These are phyloP conservation scores for Bombylius major DNA, from an alignment of 2,888 invertebrate species.

Conservation along the genomic window DNA sequence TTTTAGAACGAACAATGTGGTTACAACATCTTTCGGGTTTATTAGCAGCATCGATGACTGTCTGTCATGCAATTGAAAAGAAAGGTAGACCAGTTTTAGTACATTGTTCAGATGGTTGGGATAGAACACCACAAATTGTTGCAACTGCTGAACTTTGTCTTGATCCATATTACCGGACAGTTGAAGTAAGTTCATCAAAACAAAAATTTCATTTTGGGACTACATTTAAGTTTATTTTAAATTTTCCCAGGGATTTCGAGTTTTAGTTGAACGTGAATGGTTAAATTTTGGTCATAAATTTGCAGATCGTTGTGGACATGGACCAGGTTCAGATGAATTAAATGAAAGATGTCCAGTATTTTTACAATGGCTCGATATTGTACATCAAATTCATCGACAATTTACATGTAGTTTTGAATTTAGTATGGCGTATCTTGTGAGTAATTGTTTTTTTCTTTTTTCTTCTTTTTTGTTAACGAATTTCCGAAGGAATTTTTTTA, in stretches of 20 bases:
- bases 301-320: slow-evolving; percentile 83
- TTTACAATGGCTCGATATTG: slow-evolving; percentile 94
- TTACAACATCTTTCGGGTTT: slow-evolving; percentile 78
- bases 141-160: slow-evolving; percentile 83
- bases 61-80: slow-evolving; percentile 65
- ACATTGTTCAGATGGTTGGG: slow-evolving; percentile 99
- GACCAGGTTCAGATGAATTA: slow-evolving; percentile 68
- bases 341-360: slow-evolving; percentile 97
- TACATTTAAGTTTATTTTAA: not conserved
- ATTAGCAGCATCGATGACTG: slow-evolving; percentile 65
- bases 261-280: slow-evolving; percentile 93
- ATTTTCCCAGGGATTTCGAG: slow-evolving; percentile 69
- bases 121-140: slow-evolving; percentile 93
- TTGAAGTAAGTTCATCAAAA: slow-evolving; percentile 48
- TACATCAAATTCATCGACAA: slow-evolving; percentile 80
- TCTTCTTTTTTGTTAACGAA: not conserved
- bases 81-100: slow-evolving; percentile 85
- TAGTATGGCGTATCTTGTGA: slow-evolving; percentile 81
- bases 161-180: slow-evolving; percentile 89
- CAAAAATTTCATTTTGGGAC: not conserved
- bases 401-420: slow-evolving; percentile 93
- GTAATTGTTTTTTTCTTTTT: not conserved
- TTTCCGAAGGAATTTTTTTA: not conserved
- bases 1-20: slow-evolving; percentile 84
- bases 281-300: slow-evolving; percentile 97